Conservation (phyloP, 2,888 invertebrate species). For the Antitype chi region DNA sequence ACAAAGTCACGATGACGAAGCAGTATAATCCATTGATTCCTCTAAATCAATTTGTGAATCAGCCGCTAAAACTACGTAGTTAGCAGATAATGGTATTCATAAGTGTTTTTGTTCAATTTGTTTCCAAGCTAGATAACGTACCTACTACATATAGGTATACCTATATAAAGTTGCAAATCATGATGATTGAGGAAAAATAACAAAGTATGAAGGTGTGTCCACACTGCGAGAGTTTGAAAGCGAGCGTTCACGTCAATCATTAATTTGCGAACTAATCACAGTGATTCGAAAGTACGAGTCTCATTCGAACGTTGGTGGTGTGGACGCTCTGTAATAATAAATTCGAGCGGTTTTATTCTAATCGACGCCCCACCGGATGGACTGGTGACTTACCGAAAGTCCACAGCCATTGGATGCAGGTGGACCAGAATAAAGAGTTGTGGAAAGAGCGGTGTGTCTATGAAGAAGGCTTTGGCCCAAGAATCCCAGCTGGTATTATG, state of each 20-base stretch:
- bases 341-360: neutral
- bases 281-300: neutral
- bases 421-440: neutral
- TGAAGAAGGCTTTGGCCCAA: neutral
- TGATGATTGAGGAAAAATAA: conserved; percentile 25
- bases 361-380: neutral
- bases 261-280: neutral
- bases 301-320: neutral
- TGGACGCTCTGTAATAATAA: neutral
- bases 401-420: neutral
- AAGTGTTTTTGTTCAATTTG: conserved; percentile 4
- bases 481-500: neutral
- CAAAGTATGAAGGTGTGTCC: neutral
- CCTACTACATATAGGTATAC: neutral
- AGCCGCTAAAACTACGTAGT: neutral
- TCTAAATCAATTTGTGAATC: conserved; percentile 3
- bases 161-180: conserved; percentile 21
- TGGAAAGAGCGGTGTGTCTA: too few relatives aligned
- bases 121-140: neutral
- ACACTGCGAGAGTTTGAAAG: neutral
- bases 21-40: neutral
- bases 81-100: neutral
- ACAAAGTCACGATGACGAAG: conserved; percentile 19
- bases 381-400: neutral
- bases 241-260: neutral